Evolutionary conservation across 2,888 invertebrate genomes (phyloP), one percentile per base, ranked within the genome.

Genomic region (Stenichneumon culpator): DNA sequence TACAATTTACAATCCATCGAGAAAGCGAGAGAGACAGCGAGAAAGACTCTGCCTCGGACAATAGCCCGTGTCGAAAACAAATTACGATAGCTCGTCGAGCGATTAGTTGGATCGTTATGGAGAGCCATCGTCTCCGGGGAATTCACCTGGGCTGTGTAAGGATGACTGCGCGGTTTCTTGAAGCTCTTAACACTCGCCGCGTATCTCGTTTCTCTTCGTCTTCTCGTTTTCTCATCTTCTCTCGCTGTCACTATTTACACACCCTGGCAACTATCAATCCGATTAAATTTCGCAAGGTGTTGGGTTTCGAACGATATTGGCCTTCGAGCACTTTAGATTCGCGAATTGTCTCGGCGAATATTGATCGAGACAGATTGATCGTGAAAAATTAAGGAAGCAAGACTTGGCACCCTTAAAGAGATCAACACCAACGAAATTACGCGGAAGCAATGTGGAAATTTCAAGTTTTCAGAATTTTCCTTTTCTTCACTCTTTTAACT

Each of bases 31-130:
- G 75, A 69, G 57, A 47, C 57, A 14, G 11, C 28, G 57, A 36
- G 5, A 14, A 22, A 67, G 32, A 0, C 25, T 52, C 52, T 3
- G 6, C 52, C 50, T 52, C 65, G 90, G 86, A 92, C 90, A 90
- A 91, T 89, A 89, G 90, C 28, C 90, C 90, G 90, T 84, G 88
- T 89, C 91, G 90, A 89, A 92, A 91, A 92, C 88, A 90, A 89
- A 92, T 91, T 91, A 91, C 90, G 90, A 90, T 78, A 83, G 74
- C 60, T 92, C 90, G 90, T 90, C 87, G 89, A 88, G 90, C 90
- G 91, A 92, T 92, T 92, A 92, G 92, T 89, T 88, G 83, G 90
- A 91, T 91, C 91, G 90, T 90, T 90, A 89, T 75, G 74, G 28
- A 79, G 63, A 75, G 52, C 74, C 63, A n/a, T 25, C 44, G 50